Evolutionary conservation across 2,113 vertebrate species (phyloP).

Genomic region (Eira barbara): DNA sequence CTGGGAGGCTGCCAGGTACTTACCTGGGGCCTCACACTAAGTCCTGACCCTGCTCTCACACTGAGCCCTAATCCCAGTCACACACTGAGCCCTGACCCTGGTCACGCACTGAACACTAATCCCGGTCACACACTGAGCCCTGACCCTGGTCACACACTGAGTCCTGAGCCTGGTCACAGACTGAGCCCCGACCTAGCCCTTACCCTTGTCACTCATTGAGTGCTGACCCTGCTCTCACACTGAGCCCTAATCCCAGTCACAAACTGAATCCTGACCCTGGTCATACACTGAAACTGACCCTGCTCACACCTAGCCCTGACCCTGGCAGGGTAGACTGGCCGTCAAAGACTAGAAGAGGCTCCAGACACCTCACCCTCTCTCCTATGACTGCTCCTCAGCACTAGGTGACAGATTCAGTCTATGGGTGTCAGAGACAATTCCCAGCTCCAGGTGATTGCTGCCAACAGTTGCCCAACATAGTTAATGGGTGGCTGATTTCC

Average conservation of each 20-base stretch:
- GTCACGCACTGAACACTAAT: too few species aligned
- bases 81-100: neutral
- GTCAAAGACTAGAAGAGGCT: neutral
- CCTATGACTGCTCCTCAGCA: neutral
- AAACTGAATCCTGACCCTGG: neutral
- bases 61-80: too few species aligned
- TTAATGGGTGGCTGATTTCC: neutral
- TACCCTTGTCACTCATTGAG: neutral
- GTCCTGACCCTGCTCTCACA: neutral
- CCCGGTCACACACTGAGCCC: too few species aligned
- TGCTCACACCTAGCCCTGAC: neutral
- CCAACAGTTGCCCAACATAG: neutral
- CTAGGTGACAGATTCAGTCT: neutral
- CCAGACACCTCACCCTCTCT: neutral
- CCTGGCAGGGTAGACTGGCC: neutral
- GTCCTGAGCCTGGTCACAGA: accelerated
- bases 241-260: too few species aligned
- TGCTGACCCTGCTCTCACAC: too few species aligned
- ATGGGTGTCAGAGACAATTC: neutral
- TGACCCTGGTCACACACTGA: neutral
- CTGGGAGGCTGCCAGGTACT: neutral
- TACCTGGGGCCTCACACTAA: neutral
- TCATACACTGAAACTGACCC: neutral
- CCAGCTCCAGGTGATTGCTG: neutral
- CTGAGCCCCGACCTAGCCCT: neutral